Evolutionary conservation across 2,113 vertebrate genomes (phyloP), one percentile per base, ranked within the genome.

Genomic region (Nipponia nippon): DNA sequence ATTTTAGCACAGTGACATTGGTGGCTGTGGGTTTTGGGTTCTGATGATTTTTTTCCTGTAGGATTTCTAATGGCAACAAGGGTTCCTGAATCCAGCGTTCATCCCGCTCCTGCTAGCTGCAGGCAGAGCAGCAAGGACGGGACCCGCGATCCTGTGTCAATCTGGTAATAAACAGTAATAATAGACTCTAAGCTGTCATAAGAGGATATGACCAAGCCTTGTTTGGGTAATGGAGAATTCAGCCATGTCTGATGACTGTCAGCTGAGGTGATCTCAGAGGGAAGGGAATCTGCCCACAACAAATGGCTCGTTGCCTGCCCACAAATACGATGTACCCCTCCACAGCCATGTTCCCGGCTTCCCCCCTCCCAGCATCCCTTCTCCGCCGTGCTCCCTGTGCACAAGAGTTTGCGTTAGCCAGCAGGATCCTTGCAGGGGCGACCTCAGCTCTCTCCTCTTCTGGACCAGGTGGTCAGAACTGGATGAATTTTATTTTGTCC

Each of bases 161-260:
- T 20, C 52, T 49, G 78, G 72, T 58, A 61, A 86, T 85, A 44
- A 85, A 1, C 58, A 65, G 58, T 90, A 95, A 96, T 94, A 47
- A 94, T 7, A 95, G 90, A 63, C 88, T 92, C 75, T 16, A 27
- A 83, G 83, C 88, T 93, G 85, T 53, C 95, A 19, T 21, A 67
- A 80, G 93, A 90, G 96, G 92, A 81, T 92, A 7, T 90, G 93
- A 92, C 44, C 90, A 44, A 88, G 72, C 71, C 78, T 58, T 58
- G 62, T 53, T 42, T 63, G 83, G 90, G 90, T 38, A 25, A 44
- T 55, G 88, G 40, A 40, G 79, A 70, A 63, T 71, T 62, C 90
- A 59, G 66, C 30, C 79, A 40, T 1, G 2, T 52, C 66, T 65
- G 55, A 11, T 44, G 81, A 38, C 62, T 8, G 44, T 27, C 83